A percentile compares a stretch with the other conserved stretches of the same genome.
Conservation (phyloP, 2,113 vertebrate genomes). For the Leiothrix lutea region DNA sequence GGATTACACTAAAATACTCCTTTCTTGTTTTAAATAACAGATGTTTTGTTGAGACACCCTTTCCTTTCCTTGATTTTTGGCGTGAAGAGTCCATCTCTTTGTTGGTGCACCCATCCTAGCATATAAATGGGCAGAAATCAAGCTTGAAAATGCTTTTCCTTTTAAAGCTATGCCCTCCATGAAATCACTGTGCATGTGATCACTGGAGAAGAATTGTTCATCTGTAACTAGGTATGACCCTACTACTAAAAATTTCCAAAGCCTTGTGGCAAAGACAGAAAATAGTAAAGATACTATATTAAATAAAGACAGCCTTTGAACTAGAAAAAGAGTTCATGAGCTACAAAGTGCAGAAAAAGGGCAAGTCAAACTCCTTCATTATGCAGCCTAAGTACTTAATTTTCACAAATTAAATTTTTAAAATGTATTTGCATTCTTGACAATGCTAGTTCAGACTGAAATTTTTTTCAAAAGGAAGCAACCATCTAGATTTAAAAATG, state of each 20-base stretch:
- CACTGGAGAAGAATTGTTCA: neutral
- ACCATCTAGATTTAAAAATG: neutral
- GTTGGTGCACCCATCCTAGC: neutral
- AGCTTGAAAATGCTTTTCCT: neutral
- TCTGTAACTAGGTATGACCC: neutral
- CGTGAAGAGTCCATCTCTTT: neutral
- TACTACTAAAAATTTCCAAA: neutral
- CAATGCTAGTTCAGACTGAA: neutral
- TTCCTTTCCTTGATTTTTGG: neutral
- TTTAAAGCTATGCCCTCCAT: neutral
- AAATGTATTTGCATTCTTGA: neutral
- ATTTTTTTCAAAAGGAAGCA: neutral
- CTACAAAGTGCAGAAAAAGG: neutral
- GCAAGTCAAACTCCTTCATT: neutral
- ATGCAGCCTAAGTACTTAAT: neutral
- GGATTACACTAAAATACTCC: neutral
- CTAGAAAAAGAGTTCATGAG: neutral
- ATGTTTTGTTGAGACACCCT: neutral
- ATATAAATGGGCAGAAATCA: neutral
- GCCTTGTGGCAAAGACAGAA: neutral
- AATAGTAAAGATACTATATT: neutral
- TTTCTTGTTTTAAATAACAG: neutral
- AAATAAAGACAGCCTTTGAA: neutral
- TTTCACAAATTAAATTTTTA: neutral
- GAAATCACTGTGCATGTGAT: neutral